Evolutionary conservation across 2,888 invertebrate genomes (phyloP), one percentile per base, ranked within the genome.

Genomic region (Synanthedon tipuliformis): DNA sequence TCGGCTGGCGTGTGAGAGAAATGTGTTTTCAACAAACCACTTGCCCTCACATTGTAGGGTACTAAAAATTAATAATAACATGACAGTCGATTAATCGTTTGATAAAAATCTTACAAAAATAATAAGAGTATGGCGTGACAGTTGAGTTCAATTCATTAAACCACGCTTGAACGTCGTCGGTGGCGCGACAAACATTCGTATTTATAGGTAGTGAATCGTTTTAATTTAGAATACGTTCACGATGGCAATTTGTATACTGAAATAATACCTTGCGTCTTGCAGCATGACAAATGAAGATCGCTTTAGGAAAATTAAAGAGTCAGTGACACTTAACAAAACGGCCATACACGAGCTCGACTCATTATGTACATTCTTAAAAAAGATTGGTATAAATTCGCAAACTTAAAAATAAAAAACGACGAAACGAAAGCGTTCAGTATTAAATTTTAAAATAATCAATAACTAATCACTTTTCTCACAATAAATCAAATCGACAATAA

Each of bases 161-260:
- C 61, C 65, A 70, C 73, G 50, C 40, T 63, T 65, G 73, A 72
- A 75, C 71, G 69, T 71, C 69, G 64, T 57, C 64, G 68, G 80
- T 71, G 61, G 80, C 68, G 69, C 77, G 82, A 82, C 81, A 70
- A 57, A 70, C 69, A 66, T 69, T 66, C 10, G 10, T 34, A 34
- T 34, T 34, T 34, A 34, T 70, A 71, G 66, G 65, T 63, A 67
- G 67, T 73, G 73, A 73, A 66, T 66, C 63, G 68, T 75, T 76
- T 75, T 73, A 78, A 81, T 80, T 81, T 73, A 81, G 76, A 79
- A 76, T 73, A 71, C 69, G 67, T 67, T 67, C 67, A 64, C 69
- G 73, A 70, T 71, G 67, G 70, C 61, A 69, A 69, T 72, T 75
- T 69, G 69, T 72, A 73, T 74, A 50, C 60, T 56, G 59, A 55